Percentiles rank a stretch among this genome's conserved stretches.
These are phyloP conservation scores for Crotalus viridis DNA, from an alignment of 2,113 vertebrate genomes.

Conservation along the genomic window DNA sequence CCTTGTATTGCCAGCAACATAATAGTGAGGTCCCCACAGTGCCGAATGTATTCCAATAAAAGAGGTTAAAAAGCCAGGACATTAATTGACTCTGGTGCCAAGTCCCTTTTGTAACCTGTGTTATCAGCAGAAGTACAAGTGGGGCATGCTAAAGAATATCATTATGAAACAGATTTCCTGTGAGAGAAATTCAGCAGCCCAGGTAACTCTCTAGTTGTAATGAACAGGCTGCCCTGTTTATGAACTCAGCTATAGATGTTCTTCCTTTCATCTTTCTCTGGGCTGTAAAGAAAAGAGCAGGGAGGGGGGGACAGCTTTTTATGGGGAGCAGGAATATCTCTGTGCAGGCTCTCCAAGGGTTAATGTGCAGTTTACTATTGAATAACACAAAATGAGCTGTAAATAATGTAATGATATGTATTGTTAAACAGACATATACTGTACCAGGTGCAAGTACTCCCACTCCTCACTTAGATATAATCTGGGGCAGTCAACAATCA, in stretches of 20 bases:
- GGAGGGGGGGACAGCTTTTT: slow-evolving; percentile 43
- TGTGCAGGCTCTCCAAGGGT: slow-evolving; percentile 65
- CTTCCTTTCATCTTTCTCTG: slow-evolving; percentile 54
- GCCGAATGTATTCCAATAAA: slow-evolving; percentile 70
- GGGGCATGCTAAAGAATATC: slow-evolving; percentile 73
- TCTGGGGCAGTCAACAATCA: slow-evolving; percentile 86
- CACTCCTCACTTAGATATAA: slow-evolving; percentile 85
- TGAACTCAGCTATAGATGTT: slow-evolving; percentile 69
- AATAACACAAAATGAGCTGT: slow-evolving; percentile 84
- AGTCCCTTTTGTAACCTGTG: slow-evolving; percentile 79
- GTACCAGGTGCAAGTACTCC: slow-evolving; percentile 93
- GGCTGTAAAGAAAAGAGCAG: not conserved
- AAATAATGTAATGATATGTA: slow-evolving; percentile 92
- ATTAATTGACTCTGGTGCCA: slow-evolving; percentile 77
- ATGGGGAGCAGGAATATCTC: slow-evolving; percentile 23
- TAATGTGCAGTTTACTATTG: slow-evolving; percentile 78
- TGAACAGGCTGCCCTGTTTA: slow-evolving; percentile 77
- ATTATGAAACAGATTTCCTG: slow-evolving; percentile 82
- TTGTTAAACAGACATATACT: slow-evolving; percentile 84
- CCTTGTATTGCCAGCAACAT: slow-evolving; percentile 65
- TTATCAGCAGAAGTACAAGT: slow-evolving; percentile 81
- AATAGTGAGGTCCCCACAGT: slow-evolving; percentile 55
- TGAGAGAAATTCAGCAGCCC: slow-evolving; percentile 80
- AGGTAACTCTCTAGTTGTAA: slow-evolving; percentile 74
- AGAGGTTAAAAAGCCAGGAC: slow-evolving; percentile 76